Percentiles rank a stretch among this genome's conserved stretches.
Conservation (phyloP, 2,888 invertebrate genomes). For the Caenorhabditis plicata region DNA sequence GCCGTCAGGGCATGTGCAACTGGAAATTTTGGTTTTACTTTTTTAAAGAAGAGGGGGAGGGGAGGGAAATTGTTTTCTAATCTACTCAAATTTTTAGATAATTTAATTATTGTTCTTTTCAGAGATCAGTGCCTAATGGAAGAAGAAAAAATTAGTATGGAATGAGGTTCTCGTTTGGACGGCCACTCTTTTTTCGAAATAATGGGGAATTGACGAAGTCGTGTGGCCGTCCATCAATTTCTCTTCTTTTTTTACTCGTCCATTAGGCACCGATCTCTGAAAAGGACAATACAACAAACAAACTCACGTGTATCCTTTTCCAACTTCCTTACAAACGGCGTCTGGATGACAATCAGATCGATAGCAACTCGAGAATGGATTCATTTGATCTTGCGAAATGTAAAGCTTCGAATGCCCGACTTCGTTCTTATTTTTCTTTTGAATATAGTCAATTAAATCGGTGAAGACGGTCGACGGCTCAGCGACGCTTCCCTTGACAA, state of each 20-base stretch:
- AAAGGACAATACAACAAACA: no score
- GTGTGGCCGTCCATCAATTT: no score
- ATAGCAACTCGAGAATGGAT: slow-evolving; percentile 57
- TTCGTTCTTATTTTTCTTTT: slow-evolving; percentile 47
- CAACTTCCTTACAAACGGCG: slow-evolving; percentile 47
- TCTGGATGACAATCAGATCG: slow-evolving; percentile 46
- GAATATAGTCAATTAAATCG: slow-evolving; percentile 48
- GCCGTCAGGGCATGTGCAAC: slow-evolving; percentile 31
- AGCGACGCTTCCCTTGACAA: slow-evolving; percentile 45
- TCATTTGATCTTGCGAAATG: slow-evolving; percentile 55
- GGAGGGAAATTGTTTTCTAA: neutral
- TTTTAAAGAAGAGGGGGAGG: neutral
- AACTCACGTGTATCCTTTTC: slow-evolving; percentile 35
- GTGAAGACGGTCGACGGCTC: slow-evolving; percentile 46
- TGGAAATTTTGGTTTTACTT: neutral
- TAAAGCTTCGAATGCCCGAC: slow-evolving; percentile 55
- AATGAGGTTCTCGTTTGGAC: no score
- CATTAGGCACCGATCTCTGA: neutral
- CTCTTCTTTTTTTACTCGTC: neutral
- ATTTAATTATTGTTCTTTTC: no score
- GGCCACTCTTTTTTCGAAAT: no score
- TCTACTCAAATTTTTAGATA: no score
- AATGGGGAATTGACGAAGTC: no score
- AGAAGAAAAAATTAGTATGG: no score
- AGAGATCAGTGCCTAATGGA: no score